Base-by-base conservation (phyloP, 2,888 invertebrate species). In the Corythucha ciliata region DNA sequence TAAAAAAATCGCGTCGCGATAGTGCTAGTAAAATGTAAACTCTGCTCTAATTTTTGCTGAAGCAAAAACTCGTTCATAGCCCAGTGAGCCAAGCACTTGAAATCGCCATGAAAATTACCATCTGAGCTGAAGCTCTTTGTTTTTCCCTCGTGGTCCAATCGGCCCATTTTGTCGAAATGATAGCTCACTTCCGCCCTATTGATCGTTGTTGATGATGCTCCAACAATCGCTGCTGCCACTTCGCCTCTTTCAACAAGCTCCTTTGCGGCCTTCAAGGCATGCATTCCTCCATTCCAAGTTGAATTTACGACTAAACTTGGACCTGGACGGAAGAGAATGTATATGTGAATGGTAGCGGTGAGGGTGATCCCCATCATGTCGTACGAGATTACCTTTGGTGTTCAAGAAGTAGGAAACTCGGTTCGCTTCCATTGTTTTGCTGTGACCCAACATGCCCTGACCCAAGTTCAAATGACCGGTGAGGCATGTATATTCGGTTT, bases 61-160 rank as follows among this genome's bases (percentile, higher is more conserved):
- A n/a, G n/a, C n/a, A n/a, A n/a, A n/a, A n/a, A n/a, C n/a, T n/a
- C n/a, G n/a, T n/a, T n/a, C n/a, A n/a, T n/a, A n/a, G n/a, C n/a
- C n/a, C n/a, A n/a, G n/a, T n/a, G n/a, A n/a, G n/a, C n/a, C n/a
- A n/a, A n/a, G n/a, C n/a, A n/a, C n/a, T n/a, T n/a, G n/a, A n/a
- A n/a, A n/a, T n/a, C n/a, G n/a, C n/a, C n/a, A n/a, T n/a, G n/a
- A n/a, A n/a, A n/a, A n/a, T 45, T 12, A n/a, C 83, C 87, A 41
- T 77, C 74, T 56, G 80, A 79, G 68, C 96, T 96, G 65, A 97
- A 96, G 37, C 86, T 82, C 64, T 89, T 88, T 68, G 93, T 94
- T 42, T 76, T 75, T 0, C 96, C 94, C 57, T 92, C 85, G 0
- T 77, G 70, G 3, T 91, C 84, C 4, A 96, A 68, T 62, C 85